phyloP scores from a whole-genome alignment of 2,113 vertebrate genomes.

The Megaceryle maxima region DNA sequence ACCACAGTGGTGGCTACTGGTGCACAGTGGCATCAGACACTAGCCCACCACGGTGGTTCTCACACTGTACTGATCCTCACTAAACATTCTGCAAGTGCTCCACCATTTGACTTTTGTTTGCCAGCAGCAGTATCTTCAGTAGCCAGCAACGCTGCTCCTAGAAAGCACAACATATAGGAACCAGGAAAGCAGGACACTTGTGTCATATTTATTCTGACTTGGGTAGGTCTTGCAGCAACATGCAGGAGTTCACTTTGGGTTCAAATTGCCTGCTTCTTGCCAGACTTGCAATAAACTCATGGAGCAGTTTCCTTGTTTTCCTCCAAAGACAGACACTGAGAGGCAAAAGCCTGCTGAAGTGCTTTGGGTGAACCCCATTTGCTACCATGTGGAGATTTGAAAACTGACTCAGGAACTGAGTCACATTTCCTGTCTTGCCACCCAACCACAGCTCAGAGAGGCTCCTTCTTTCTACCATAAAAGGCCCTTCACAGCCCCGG shows the following conservation, averaged over 20 bases:
- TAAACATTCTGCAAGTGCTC: background rate
- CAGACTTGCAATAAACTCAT: background rate
- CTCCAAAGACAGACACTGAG: background rate
- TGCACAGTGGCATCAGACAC: background rate
- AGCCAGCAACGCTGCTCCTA: background rate
- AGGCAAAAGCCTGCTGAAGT: conserved; percentile 16
- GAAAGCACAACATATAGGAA: background rate
- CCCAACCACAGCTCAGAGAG: conserved; percentile 66
- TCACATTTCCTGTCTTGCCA: conserved; percentile 79
- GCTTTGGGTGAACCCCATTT: conserved; percentile 21
- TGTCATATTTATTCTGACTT: background rate
- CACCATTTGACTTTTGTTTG: background rate
- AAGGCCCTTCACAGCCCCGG: conserved; percentile 59
- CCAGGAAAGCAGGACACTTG: background rate
- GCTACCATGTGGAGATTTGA: conserved; percentile 53
- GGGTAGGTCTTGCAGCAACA: background rate
- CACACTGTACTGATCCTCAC: background rate
- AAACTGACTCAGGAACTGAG: conserved; percentile 81
- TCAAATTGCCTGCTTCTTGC: background rate
- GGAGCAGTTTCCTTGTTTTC: background rate
- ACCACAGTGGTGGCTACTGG: background rate
- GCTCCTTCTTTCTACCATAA: conserved; percentile 81
- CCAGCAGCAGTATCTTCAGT: background rate
- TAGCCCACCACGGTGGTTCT: fast-evolving
- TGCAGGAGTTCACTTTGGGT: background rate